phyloP scores from a whole-genome alignment of 1,140 invertebrate genomes.

The Calosoma granatense region DNA sequence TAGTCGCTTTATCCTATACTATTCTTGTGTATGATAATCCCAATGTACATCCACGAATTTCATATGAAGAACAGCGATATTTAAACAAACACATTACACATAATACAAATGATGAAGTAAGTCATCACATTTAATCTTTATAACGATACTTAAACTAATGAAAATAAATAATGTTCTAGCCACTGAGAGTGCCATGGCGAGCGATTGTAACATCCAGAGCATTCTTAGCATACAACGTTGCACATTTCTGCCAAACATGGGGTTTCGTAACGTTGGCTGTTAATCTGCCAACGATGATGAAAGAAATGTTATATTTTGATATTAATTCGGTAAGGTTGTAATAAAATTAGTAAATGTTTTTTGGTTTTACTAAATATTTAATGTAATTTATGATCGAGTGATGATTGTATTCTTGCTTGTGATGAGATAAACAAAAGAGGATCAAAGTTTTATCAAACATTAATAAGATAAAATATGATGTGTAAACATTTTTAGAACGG shows the following conservation, averaged over 20 bases:
- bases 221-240: not conserved
- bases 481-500: constrained; percentile 11
- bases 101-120: not conserved
- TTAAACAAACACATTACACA: not conserved
- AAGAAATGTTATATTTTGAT: constrained; percentile 9
- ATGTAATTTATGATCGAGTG: too few species aligned
- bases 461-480: too few species aligned
- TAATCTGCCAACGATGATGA: constrained; percentile 5
- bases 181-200: not conserved
- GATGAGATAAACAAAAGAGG: too few species aligned
- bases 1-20: not conserved
- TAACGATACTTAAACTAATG: not conserved
- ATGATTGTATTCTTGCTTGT: too few species aligned
- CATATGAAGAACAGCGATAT: not conserved
- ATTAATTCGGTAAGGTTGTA: not conserved
- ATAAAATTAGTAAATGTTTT: not conserved
- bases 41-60: constrained; percentile 4
- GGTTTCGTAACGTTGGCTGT: not conserved
- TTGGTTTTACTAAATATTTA: not conserved
- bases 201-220: not conserved
- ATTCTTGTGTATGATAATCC: constrained; percentile 1
- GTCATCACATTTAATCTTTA: not conserved
- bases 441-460: too few species aligned
- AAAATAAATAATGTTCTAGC: not conserved
- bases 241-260: constrained; percentile 5